Conservation (phyloP, 2,888 invertebrate genomes). For the Perizoma affinitatum region DNA sequence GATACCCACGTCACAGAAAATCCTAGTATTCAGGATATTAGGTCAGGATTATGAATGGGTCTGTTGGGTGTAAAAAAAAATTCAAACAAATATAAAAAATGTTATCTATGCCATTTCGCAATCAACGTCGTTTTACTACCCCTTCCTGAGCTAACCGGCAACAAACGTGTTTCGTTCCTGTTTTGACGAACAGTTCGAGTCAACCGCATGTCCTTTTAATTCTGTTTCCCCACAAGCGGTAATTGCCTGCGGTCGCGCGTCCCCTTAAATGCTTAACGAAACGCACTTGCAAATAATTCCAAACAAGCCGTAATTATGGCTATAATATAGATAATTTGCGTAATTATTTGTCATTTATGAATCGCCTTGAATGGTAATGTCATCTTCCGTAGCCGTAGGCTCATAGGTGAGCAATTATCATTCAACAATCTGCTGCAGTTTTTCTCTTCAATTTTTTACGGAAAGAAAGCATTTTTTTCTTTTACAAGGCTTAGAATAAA, state of each 20-base stretch:
- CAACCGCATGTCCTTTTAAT: constrained; percentile 59
- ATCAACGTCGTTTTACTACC: constrained; percentile 27
- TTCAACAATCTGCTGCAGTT: constrained; percentile 26
- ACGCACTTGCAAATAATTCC: constrained; percentile 55
- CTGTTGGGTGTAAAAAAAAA: too few relatives aligned
- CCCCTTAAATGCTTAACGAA: constrained; percentile 27
- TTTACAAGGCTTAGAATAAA: neutral
- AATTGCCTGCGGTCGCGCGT: constrained; percentile 6
- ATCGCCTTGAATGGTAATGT: constrained; percentile 54
- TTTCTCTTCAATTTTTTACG: constrained; percentile 9
- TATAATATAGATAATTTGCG: constrained; percentile 52
- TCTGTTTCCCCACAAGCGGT: constrained; percentile 11
- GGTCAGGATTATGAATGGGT: too few relatives aligned
- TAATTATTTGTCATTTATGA: constrained; percentile 63
- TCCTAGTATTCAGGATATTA: too few relatives aligned
- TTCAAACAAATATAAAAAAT: too few relatives aligned
- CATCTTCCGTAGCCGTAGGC: constrained; percentile 58
- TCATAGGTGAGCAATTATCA: constrained; percentile 44
- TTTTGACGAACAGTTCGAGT: constrained; percentile 54
- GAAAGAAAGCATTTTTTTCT: neutral
- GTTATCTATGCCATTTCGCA: constrained; percentile 9
- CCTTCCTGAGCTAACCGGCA: constrained; percentile 23
- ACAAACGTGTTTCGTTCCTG: constrained; percentile 33
- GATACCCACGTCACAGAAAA: too few relatives aligned
- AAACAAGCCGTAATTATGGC: constrained; percentile 56